phyloP scores from a whole-genome alignment of 2,888 invertebrate species.

The Drymonia ruficornis region DNA sequence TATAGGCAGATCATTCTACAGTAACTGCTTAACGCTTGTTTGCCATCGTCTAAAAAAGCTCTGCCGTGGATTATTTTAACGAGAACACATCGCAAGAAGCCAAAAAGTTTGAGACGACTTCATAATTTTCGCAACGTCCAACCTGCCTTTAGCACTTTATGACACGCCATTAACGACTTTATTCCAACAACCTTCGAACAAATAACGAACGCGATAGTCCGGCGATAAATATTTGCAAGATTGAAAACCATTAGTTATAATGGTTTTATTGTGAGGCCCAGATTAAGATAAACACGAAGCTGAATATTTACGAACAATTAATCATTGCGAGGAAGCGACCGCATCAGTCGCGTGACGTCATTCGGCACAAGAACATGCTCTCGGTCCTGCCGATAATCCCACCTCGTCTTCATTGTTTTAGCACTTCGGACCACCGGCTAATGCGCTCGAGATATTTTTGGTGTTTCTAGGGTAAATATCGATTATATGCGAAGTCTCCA shows the following conservation, averaged over 20 bases:
- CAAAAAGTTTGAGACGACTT: too few species aligned
- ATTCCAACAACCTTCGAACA: neutral
- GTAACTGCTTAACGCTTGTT: too few species aligned
- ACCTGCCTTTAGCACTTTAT: neutral
- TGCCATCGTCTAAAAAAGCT: too few species aligned
- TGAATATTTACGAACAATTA: constrained; percentile 27
- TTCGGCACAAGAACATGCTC: constrained; percentile 13
- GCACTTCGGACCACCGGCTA: constrained; percentile 28
- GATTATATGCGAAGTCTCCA: neutral
- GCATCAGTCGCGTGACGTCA: constrained; percentile 35
- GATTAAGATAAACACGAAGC: constrained; percentile 24
- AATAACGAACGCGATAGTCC: neutral
- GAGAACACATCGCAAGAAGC: too few species aligned
- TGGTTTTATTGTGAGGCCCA: constrained; percentile 11
- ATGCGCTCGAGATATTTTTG: constrained; percentile 13
- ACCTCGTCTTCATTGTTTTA: constrained; percentile 26
- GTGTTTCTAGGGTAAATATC: constrained; percentile 1
- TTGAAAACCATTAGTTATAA: constrained; percentile 7
- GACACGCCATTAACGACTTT: neutral
- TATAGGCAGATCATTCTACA: too few species aligned
- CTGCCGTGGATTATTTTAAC: too few species aligned
- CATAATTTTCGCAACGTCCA: too few species aligned
- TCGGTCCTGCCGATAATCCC: constrained; percentile 25
- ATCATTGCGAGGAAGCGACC: constrained; percentile 29
- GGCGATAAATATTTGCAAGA: constrained; percentile 1